Evolutionary conservation across 37 sponge, comb jelly and placozoan species (phyloP).

Genomic region (Amphimedon queenslandica): DNA sequence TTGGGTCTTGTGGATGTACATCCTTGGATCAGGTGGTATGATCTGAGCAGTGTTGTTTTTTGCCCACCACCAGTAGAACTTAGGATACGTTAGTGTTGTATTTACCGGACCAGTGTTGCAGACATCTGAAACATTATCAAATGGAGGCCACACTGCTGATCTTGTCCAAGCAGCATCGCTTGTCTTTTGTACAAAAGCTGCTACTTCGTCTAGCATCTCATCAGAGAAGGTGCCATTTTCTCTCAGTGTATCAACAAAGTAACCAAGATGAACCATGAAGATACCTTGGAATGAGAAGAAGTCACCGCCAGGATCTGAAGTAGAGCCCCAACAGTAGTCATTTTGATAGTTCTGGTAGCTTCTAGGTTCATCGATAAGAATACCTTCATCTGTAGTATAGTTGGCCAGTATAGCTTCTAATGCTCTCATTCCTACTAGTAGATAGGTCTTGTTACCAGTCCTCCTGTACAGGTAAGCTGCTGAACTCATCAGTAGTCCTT

Average conservation of each 20-base stretch:
- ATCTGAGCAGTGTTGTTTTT: slow-evolving; percentile 6
- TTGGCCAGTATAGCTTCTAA: slow-evolving; percentile 13
- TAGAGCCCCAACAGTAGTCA: slow-evolving; percentile 1
- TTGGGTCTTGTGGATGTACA: slow-evolving; percentile 9
- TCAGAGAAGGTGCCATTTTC: slow-evolving; percentile 14
- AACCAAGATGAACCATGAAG: slow-evolving; percentile 38
- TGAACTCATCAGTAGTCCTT: slow-evolving; percentile 18
- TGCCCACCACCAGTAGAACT: slow-evolving; percentile 47
- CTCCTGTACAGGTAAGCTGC: slow-evolving; percentile 17
- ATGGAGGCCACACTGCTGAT: slow-evolving; percentile 34
- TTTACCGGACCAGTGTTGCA: slow-evolving; percentile 11
- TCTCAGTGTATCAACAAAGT: slow-evolving; percentile 23
- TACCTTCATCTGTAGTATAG: slow-evolving; percentile 14
- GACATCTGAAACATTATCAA: slow-evolving; percentile 15
- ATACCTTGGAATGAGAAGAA: slow-evolving; percentile 45
- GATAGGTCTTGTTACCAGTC: slow-evolving; percentile 8
- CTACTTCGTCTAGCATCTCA: slow-evolving; percentile 5
- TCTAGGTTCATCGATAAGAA: slow-evolving; percentile 5
- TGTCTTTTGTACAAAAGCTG: slow-evolving; percentile 5
- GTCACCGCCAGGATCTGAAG: slow-evolving; percentile 46
- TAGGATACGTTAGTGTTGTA: slow-evolving; percentile 9
- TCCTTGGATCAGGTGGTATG: slow-evolving; percentile 39
- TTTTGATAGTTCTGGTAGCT: neutral
- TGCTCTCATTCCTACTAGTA: slow-evolving; percentile 6
- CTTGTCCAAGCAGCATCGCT: slow-evolving; percentile 41